Conservation (phyloP, 2,888 invertebrate species). For the Odontothrips loti region DNA sequence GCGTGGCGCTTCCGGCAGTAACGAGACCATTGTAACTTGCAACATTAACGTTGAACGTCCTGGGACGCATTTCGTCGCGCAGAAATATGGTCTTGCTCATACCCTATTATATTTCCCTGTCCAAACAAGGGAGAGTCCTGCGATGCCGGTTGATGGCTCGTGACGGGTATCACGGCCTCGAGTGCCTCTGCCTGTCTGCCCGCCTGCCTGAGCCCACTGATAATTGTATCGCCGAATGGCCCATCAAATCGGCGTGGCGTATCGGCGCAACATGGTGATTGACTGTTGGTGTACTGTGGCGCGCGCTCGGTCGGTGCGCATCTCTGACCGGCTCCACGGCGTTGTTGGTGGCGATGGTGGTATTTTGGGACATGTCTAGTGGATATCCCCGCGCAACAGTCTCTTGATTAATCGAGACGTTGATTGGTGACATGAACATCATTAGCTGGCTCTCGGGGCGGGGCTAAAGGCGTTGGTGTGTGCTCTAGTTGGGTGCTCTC, state of each 20-base stretch:
- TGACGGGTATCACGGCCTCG: too few species aligned
- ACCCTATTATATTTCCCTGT: not conserved
- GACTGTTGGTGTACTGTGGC: too few species aligned
- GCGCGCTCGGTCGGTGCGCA: too few species aligned
- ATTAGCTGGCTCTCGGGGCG: not conserved
- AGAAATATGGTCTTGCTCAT: not conserved
- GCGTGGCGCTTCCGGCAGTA: constrained; percentile 3
- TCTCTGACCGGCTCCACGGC: too few species aligned
- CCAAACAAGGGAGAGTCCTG: not conserved
- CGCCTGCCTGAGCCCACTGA: too few species aligned
- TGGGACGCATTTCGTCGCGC: not conserved
- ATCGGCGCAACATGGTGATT: too few species aligned
- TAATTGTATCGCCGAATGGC: too few species aligned
- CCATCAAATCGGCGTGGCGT: too few species aligned
- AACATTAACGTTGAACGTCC: not conserved
- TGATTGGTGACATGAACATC: constrained; percentile 6
- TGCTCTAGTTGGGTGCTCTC: too few species aligned
- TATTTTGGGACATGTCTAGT: not conserved
- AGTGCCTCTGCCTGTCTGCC: too few species aligned
- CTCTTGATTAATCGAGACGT: not conserved
- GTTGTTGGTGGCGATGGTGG: too few species aligned
- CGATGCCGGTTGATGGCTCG: too few species aligned
- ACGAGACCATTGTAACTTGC: constrained; percentile 9
- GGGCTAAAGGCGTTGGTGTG: not conserved
- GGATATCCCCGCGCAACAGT: not conserved